Conservation (phyloP, 2,113 vertebrate species). For the Xiphorhynchus elegans region DNA sequence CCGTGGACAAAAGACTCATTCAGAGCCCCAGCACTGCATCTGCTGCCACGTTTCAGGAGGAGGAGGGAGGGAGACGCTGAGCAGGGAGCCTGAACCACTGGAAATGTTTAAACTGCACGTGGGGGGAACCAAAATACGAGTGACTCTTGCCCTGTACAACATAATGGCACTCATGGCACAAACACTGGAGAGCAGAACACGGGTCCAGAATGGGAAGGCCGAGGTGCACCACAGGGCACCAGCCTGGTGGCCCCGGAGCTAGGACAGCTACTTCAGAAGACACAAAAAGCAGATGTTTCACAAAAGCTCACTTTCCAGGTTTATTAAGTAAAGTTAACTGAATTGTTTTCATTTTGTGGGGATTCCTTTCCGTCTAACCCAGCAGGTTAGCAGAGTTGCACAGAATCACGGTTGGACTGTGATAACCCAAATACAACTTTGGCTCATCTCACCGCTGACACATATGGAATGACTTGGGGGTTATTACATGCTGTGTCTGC, state of each 20-base stretch:
- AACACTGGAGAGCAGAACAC: neutral
- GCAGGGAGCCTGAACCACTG: neutral
- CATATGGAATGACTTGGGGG: constrained; percentile 68
- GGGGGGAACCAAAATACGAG: fast-evolving
- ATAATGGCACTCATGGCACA: fast-evolving
- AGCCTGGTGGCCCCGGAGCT: fast-evolving
- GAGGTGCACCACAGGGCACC: fast-evolving
- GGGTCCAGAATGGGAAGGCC: fast-evolving
- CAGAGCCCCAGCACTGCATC: neutral
- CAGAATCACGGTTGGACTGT: constrained; percentile 68
- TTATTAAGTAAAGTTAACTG: constrained; percentile 75
- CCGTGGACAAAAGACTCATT: neutral
- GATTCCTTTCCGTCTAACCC: constrained; percentile 51
- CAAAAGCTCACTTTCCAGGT: constrained; percentile 72
- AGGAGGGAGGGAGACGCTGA: neutral
- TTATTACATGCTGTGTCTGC: constrained; percentile 73
- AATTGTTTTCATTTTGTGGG: constrained; percentile 61
- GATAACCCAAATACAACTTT: constrained; percentile 74
- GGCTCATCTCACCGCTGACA: constrained; percentile 71
- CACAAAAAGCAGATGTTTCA: constrained; percentile 67
- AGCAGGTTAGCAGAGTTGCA: constrained; percentile 23
- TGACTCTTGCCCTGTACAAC: neutral
- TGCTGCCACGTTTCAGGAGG: neutral
- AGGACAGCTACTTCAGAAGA: neutral
- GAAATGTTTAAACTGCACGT: neutral